These are phyloP conservation scores for Artemia franciscana DNA, from an alignment of 1,140 invertebrate genomes.

Conservation along the genomic window DNA sequence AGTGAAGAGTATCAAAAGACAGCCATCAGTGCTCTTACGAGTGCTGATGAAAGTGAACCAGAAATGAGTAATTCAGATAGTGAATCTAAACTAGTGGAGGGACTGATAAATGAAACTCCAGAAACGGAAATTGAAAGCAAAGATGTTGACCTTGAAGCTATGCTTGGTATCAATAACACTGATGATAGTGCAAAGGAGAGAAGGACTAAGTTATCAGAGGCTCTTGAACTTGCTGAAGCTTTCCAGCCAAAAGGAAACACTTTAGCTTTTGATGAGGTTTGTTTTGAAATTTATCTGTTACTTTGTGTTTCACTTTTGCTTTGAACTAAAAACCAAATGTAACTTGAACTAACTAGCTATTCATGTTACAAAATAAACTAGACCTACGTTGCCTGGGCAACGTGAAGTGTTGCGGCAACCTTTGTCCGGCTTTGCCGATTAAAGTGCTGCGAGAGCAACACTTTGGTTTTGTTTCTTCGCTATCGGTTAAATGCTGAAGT, in stretches of 20 bases:
- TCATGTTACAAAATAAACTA: too few species aligned
- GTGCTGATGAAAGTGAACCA: constrained; percentile 6
- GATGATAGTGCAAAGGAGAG: constrained; percentile 8
- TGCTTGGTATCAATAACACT: constrained; percentile 10
- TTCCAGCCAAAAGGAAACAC: constrained; percentile 96
- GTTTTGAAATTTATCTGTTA: too few species aligned
- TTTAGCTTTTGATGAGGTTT: constrained; percentile 63
- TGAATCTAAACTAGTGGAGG: constrained; percentile 19
- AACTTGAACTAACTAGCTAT: too few species aligned
- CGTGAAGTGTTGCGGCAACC: too few species aligned
- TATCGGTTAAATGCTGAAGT: too few species aligned
- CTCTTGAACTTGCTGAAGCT: constrained; percentile 78
- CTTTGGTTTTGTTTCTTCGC: too few species aligned
- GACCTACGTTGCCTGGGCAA: too few species aligned
- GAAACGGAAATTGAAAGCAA: too few species aligned
- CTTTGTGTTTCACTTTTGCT: neutral
- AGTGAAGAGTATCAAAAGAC: constrained; percentile 12
- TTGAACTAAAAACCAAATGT: constrained; percentile 1
- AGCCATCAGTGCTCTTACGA: constrained; percentile 2
- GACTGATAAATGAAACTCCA: constrained; percentile 24
- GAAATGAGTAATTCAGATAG: constrained; percentile 10
- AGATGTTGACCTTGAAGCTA: constrained; percentile 31
- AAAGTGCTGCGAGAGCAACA: too few species aligned
- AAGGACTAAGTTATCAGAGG: constrained; percentile 33
- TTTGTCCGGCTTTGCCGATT: too few species aligned